Conservation (phyloP, 2,113 vertebrate genomes). For the Platysteira castanea region DNA sequence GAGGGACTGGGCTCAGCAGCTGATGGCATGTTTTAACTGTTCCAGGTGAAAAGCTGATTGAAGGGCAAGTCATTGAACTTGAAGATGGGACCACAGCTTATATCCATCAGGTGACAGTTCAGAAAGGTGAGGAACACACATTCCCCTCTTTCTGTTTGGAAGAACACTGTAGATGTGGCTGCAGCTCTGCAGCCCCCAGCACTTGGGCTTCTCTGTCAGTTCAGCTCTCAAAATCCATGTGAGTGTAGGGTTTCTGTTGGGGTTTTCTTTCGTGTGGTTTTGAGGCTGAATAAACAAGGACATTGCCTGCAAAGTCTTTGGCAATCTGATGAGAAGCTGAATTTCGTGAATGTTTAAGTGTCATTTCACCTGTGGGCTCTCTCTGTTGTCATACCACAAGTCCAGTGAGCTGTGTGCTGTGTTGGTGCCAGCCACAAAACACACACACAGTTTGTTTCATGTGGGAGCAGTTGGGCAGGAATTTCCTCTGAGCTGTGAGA, state of each 20-base stretch:
- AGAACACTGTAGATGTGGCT: neutral
- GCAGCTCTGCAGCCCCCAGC: neutral
- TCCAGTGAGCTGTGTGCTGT: neutral
- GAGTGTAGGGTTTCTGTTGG: neutral
- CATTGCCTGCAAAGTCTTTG: neutral
- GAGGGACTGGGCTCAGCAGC: neutral
- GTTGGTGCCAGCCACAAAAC: neutral
- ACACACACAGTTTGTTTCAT: neutral
- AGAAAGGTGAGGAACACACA: conserved; percentile 73
- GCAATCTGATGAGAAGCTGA: neutral
- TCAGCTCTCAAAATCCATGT: neutral
- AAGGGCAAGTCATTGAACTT: conserved; percentile 79
- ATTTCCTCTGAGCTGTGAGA: neutral
- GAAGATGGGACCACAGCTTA: conserved; percentile 82
- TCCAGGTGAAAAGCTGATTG: conserved; percentile 77
- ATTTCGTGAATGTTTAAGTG: neutral
- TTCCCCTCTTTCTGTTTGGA: neutral
- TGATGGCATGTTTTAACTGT: neutral
- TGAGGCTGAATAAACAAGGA: neutral
- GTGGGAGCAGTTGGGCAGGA: neutral
- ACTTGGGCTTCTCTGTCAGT: neutral
- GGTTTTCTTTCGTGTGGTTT: neutral
- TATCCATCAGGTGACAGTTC: conserved; percentile 77
- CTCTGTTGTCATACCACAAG: neutral
- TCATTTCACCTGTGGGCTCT: neutral